Evolutionary conservation across 2,888 invertebrate genomes (phyloP), one percentile per base, ranked within the genome.

Genomic region (Acleris cristana): DNA sequence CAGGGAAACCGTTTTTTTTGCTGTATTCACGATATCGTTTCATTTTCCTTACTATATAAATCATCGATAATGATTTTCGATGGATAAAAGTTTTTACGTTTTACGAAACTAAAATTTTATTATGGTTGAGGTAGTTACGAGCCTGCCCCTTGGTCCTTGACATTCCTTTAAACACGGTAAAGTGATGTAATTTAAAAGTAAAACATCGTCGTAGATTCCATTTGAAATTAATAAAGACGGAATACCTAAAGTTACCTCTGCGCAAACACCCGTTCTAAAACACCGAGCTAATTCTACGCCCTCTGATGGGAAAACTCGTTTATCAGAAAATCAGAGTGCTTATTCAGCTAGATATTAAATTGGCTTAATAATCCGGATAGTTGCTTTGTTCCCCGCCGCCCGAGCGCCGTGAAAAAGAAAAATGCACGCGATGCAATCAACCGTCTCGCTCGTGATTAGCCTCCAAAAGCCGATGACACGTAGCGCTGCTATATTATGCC

Each of bases 351-450:
- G 69, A 86, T 84, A 86, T 81, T 81, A 85, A 87, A 89, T 88
- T 88, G 88, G 83, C 82, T 84, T 87, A 87, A 88, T 89, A 87
- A 87, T 86, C 85, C 79, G 73, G 82, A 84, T 85, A 83, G 86
- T 85, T 86, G 86, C 88, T 86, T 85, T 83, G 85, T 85, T 82
- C 88, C 84, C 83, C 86, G 86, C 83, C 84, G 85, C 83, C 81
- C 83, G 84, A 82, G 84, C 82, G 78, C 77, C 79, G 78, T 78
- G 84, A 82, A 82, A 81, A 84, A 78, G 76, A 80, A 77, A 81
- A 82, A 79, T 54, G 60, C 56, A 44, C 53, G 61, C 60, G 56
- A 87, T 86, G 86, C 90, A 89, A 90, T 89, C 88, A 89, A 84
- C 79, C 82, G 84, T 80, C 77, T 78, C 80, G 77, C 71, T 76